These are phyloP conservation scores for Phoebastria nigripes DNA, from an alignment of 2,797 vertebrate genomes.

Conservation along the genomic window DNA sequence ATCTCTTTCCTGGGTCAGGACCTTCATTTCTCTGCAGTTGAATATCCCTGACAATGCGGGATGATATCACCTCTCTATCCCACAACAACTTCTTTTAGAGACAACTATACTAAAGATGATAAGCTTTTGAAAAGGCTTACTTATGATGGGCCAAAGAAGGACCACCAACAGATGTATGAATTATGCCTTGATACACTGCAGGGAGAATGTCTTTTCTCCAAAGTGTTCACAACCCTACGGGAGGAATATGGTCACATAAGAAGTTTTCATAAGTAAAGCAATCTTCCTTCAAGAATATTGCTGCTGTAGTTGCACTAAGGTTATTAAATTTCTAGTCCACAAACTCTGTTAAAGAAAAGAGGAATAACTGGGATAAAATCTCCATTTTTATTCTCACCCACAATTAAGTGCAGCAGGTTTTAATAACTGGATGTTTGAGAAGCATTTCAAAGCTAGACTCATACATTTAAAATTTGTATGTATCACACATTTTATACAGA, in stretches of 20 bases:
- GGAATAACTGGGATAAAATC: not conserved
- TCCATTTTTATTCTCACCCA: not conserved
- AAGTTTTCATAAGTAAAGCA: not conserved
- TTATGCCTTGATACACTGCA: not conserved
- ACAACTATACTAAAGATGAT: not conserved
- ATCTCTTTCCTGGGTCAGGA: not conserved
- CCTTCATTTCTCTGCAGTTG: not conserved
- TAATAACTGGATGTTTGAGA: not conserved
- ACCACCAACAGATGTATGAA: not conserved
- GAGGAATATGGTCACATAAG: rapidly evolving
- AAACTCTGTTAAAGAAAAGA: not conserved
- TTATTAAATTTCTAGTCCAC: not conserved
- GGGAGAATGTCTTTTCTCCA: not conserved
- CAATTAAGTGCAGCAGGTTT: not conserved
- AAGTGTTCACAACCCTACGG: not conserved
- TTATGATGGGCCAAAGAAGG: not conserved
- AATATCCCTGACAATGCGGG: not conserved
- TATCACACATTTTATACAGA: not conserved
- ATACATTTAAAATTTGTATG: not conserved
- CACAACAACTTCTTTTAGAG: not conserved
- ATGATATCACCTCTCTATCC: not conserved
- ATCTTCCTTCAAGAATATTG: not conserved
- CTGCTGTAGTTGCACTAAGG: not conserved
- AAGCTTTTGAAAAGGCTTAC: not conserved
- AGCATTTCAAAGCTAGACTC: not conserved